Evolutionary conservation across 2,797 vertebrate genomes (phyloP).

Genomic region (Hapalemur alaotrensis): DNA sequence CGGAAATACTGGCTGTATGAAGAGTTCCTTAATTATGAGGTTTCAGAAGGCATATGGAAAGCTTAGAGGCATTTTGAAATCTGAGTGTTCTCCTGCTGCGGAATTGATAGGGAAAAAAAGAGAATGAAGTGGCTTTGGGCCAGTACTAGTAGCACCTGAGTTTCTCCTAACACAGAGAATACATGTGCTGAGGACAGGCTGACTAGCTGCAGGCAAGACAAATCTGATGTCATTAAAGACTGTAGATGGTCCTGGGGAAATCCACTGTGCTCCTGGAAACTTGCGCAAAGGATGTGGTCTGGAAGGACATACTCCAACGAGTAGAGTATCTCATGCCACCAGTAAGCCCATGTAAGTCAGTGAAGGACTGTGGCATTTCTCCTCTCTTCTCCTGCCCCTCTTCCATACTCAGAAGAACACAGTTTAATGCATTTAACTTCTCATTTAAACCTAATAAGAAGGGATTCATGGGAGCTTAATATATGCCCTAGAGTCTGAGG

Average conservation of each 20-base stretch:
- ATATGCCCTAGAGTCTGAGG: background rate
- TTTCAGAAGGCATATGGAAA: background rate
- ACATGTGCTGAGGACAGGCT: background rate
- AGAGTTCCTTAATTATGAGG: background rate
- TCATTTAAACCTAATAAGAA: background rate
- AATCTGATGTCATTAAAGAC: background rate
- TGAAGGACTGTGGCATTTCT: background rate
- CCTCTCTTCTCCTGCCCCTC: background rate
- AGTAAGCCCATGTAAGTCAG: background rate
- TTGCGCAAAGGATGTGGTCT: background rate
- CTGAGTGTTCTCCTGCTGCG: background rate
- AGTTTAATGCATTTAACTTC: background rate
- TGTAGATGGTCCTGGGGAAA: background rate
- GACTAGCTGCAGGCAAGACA: background rate
- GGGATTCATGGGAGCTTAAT: background rate
- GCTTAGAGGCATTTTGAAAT: background rate
- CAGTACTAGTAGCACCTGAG: background rate
- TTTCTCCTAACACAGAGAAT: background rate
- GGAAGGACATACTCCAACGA: background rate
- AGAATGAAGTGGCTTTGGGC: background rate
- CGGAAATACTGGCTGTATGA: background rate
- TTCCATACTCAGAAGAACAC: background rate
- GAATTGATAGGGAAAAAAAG: background rate
- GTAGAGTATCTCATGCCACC: rapidly evolving
- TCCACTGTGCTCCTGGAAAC: background rate